Conservation (phyloP, 2,113 vertebrate genomes). For the Anoplopoma fimbria region DNA sequence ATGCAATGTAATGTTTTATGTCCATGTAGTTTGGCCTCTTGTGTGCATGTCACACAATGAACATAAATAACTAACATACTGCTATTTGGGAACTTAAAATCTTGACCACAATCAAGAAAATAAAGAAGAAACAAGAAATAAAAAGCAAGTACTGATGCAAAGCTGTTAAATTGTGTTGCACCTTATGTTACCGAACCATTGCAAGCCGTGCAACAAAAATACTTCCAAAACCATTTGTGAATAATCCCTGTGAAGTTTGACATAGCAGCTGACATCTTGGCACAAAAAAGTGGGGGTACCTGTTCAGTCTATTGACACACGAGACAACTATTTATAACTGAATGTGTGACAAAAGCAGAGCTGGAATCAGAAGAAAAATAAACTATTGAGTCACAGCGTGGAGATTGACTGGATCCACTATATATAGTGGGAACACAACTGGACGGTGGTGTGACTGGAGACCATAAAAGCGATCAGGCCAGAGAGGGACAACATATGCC, state of each 20-base stretch:
- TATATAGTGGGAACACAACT: conserved; percentile 81
- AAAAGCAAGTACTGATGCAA: neutral
- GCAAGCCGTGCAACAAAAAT: conserved; percentile 20
- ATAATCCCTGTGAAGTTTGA: conserved; percentile 49
- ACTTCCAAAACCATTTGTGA: conserved; percentile 32
- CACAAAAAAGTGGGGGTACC: conserved; percentile 24
- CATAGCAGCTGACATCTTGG: conserved; percentile 22
- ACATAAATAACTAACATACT: neutral
- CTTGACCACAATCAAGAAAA: neutral
- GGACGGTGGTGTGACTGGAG: conserved; percentile 75
- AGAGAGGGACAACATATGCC: conserved; percentile 79
- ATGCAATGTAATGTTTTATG: too few relatives aligned
- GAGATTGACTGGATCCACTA: conserved; percentile 79
- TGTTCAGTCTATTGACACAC: conserved; percentile 41
- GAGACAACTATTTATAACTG: conserved; percentile 57
- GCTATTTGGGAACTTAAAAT: neutral
- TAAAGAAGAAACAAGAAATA: neutral
- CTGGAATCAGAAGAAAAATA: conserved; percentile 66
- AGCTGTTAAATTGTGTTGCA: conserved; percentile 8
- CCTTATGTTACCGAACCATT: neutral
- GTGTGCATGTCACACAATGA: neutral
- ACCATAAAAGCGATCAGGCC: conserved; percentile 78
- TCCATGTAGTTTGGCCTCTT: neutral
- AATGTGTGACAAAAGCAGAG: conserved; percentile 33
- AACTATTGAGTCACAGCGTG: conserved; percentile 66